These are phyloP conservation scores for Sinohyriopsis cumingii DNA, from an alignment of 2,888 invertebrate species.

Conservation along the genomic window DNA sequence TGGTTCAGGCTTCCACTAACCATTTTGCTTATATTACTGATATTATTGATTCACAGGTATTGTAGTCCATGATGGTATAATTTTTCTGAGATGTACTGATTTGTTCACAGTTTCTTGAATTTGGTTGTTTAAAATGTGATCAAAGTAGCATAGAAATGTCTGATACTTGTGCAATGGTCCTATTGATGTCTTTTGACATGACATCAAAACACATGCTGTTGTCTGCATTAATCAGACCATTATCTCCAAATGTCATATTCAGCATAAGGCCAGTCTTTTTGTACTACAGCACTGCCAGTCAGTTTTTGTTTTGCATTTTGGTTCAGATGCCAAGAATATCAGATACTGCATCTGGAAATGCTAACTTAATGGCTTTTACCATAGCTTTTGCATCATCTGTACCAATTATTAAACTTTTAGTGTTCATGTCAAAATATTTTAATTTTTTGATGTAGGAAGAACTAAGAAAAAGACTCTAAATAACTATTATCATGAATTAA, in stretches of 20 bases:
- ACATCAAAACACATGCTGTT: constrained; percentile 5
- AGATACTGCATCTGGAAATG: not conserved
- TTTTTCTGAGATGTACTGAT: not conserved
- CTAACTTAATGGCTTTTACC: too few relatives aligned
- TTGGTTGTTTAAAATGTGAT: not conserved
- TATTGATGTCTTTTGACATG: not conserved
- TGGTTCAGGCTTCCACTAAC: too few relatives aligned
- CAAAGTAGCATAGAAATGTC: constrained; percentile 5
- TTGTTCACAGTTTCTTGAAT: constrained; percentile 5
- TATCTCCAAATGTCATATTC: not conserved
- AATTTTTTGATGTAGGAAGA: not conserved
- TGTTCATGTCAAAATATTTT: not conserved
- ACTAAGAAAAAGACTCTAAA: too few relatives aligned
- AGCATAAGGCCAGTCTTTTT: not conserved
- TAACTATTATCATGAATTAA: not conserved
- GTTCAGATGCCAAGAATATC: not conserved
- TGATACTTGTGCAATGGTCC: not conserved
- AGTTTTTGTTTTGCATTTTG: not conserved
- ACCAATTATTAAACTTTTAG: not conserved
- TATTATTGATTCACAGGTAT: too few relatives aligned
- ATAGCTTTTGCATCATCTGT: not conserved
- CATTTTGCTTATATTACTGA: too few relatives aligned
- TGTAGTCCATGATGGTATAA: too few relatives aligned
- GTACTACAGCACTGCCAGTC: not conserved
- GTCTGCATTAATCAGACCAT: not conserved